phyloP scores from a whole-genome alignment of 2,797 vertebrate genomes.

The Sebastiscus tertius region DNA sequence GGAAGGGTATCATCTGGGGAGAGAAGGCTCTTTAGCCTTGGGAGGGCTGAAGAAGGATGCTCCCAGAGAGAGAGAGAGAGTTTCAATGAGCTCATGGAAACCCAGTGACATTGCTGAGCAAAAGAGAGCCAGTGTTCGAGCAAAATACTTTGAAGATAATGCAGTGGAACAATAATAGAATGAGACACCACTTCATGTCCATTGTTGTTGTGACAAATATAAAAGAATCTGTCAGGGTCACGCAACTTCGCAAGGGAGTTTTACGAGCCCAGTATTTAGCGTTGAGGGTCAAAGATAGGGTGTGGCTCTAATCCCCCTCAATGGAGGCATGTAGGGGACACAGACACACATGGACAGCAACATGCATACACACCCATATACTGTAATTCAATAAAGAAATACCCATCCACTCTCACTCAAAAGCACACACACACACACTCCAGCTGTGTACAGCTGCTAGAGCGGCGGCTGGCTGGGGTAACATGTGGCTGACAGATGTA shows the following conservation, averaged over 20 bases:
- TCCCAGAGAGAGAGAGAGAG: constrained; percentile 3
- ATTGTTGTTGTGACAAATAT: constrained; percentile 47
- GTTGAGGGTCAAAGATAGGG: constrained; percentile 12
- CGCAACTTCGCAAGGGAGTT: constrained; percentile 27
- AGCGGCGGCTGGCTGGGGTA: constrained; percentile 15
- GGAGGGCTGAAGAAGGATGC: constrained; percentile 22
- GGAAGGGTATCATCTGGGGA: constrained; percentile 3
- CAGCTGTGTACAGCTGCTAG: constrained; percentile 51
- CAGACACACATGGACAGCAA: constrained; percentile 17
- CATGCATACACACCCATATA: not conserved
- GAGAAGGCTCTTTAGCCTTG: constrained; percentile 1
- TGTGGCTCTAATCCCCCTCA: constrained; percentile 41
- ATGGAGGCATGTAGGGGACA: constrained; percentile 33
- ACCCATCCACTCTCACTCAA: constrained; percentile 10
- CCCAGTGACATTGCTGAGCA: constrained; percentile 15
- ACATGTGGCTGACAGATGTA: constrained; percentile 78
- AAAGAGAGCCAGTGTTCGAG: constrained; percentile 19
- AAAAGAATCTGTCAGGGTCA: constrained; percentile 38
- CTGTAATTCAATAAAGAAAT: constrained; percentile 9
- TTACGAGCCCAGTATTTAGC: constrained; percentile 25
- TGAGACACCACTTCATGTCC: constrained; percentile 19
- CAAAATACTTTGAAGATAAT: constrained; percentile 60
- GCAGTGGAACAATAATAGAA: constrained; percentile 43
- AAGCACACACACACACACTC: constrained; percentile 16
- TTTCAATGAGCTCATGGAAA: constrained; percentile 57